Conservation (phyloP, 2,888 invertebrate species). For the Isotomurus palustris region DNA sequence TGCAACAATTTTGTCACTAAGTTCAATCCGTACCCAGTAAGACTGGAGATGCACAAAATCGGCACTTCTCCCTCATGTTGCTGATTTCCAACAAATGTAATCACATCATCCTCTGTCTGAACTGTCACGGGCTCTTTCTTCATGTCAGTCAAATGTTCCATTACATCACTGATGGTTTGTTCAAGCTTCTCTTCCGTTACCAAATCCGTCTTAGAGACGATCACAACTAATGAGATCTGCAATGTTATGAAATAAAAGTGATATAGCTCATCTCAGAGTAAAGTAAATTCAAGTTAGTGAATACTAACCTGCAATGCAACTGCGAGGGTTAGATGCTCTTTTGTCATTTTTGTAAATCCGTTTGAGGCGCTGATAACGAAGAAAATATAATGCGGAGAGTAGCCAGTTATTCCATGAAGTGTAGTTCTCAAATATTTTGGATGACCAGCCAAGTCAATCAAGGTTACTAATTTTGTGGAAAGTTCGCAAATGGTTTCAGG, state of each 20-base stretch:
- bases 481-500: conserved; percentile 90
- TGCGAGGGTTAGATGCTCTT: conserved; percentile 84
- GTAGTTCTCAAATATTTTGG: conserved; percentile 93
- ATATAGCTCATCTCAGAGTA: no score
- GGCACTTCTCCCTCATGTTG: conserved; percentile 63
- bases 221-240: conserved; percentile 78
- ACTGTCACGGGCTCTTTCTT: conserved; percentile 61
- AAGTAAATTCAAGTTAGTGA: background rate
- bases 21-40: conserved; percentile 77
- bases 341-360: conserved; percentile 75
- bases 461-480: conserved; percentile 87
- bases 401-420: conserved; percentile 86
- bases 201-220: conserved; percentile 89
- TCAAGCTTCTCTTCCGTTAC: conserved; percentile 54
- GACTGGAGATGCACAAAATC: conserved; percentile 85
- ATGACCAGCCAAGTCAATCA: conserved; percentile 94
- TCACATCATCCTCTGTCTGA: conserved; percentile 65
- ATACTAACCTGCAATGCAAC: conserved; percentile 64
- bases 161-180: conserved; percentile 42
- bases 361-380: conserved; percentile 76
- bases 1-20: conserved; percentile 80
- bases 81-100: conserved; percentile 57
- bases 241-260: conserved; percentile 32
- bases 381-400: conserved; percentile 87
- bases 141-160: conserved; percentile 51